phyloP scores from a whole-genome alignment of 2,888 invertebrate genomes.

The Drepana falcataria region DNA sequence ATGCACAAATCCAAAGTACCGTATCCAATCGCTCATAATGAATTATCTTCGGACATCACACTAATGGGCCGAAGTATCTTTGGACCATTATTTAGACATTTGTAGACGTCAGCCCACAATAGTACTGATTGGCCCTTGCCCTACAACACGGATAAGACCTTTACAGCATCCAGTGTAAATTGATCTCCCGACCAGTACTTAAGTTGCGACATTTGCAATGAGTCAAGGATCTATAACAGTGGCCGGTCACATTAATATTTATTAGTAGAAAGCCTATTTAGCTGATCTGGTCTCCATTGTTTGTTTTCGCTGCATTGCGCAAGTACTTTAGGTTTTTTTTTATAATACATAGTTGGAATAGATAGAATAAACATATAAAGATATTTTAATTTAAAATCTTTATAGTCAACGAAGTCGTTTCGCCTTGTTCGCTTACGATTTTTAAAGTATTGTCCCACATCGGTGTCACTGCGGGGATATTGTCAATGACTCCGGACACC shows the following conservation, averaged over 20 bases:
- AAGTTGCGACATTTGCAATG: constrained; percentile 4
- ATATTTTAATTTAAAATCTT: too few species aligned
- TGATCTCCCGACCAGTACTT: constrained; percentile 19
- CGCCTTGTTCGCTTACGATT: too few species aligned
- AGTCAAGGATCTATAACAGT: constrained; percentile 19
- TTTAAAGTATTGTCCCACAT: too few species aligned
- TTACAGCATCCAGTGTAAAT: constrained; percentile 25
- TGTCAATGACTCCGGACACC: too few species aligned
- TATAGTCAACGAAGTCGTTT: too few species aligned
- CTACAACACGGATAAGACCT: constrained; percentile 25
- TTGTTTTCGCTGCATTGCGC: constrained; percentile 2
- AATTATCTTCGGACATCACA: constrained; percentile 15
- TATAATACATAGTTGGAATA: neutral
- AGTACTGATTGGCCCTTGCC: constrained; percentile 52
- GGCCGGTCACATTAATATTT: constrained; percentile 48
- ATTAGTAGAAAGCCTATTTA: constrained; percentile 52
- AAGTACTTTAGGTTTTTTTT: neutral
- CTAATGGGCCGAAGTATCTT: constrained; percentile 18
- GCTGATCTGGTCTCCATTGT: neutral
- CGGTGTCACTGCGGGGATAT: too few species aligned
- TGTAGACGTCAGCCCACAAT: constrained; percentile 56
- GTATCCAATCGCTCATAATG: constrained; percentile 25
- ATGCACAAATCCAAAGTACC: constrained; percentile 10
- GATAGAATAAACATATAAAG: too few species aligned
- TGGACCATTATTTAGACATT: constrained; percentile 55